These are phyloP conservation scores for Eledona agricola DNA, from an alignment of 2,888 invertebrate genomes.

Conservation along the genomic window DNA sequence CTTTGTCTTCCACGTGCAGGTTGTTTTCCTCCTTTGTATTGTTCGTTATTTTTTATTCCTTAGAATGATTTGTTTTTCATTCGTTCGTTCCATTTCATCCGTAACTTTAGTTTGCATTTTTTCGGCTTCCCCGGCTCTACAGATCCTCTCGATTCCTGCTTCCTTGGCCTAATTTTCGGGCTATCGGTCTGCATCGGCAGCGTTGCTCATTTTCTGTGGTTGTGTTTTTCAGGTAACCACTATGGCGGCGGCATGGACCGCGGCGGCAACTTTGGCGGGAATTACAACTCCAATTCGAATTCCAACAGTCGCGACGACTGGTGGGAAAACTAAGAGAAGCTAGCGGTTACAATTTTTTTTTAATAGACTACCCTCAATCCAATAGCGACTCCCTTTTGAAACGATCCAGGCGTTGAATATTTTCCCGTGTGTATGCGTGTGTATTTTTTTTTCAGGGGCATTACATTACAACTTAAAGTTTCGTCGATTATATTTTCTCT, in stretches of 20 bases:
- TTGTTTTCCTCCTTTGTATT: too few relatives aligned
- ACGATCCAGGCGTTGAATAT: conserved; percentile 27
- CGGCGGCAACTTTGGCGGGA: conserved; percentile 60
- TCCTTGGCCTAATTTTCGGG: too few relatives aligned
- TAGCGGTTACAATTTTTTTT: conserved; percentile 26
- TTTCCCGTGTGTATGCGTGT: conserved; percentile 10
- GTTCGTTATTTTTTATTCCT: too few relatives aligned
- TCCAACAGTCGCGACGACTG: conserved; percentile 57
- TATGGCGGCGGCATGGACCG: conserved; percentile 54
- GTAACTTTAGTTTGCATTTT: too few relatives aligned
- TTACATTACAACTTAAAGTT: conserved; percentile 26
- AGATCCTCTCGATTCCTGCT: too few relatives aligned
- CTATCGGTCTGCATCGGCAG: too few relatives aligned
- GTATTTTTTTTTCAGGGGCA: conserved; percentile 30
- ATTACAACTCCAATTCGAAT: conserved; percentile 51
- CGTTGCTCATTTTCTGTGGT: too few relatives aligned
- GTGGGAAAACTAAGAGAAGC: conserved; percentile 55
- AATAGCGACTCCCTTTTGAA: conserved; percentile 15
- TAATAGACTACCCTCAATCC: conserved; percentile 22
- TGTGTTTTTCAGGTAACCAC: conserved; percentile 52
- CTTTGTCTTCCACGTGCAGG: too few relatives aligned
- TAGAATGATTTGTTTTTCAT: too few relatives aligned
- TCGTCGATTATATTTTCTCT: conserved; percentile 5
- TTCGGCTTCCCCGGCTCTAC: too few relatives aligned
- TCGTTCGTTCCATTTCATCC: too few relatives aligned